A percentile compares a stretch with the other conserved stretches of the same genome.
phyloP scores from a whole-genome alignment of 2,888 invertebrate species.

The Metacarcinus magister region DNA sequence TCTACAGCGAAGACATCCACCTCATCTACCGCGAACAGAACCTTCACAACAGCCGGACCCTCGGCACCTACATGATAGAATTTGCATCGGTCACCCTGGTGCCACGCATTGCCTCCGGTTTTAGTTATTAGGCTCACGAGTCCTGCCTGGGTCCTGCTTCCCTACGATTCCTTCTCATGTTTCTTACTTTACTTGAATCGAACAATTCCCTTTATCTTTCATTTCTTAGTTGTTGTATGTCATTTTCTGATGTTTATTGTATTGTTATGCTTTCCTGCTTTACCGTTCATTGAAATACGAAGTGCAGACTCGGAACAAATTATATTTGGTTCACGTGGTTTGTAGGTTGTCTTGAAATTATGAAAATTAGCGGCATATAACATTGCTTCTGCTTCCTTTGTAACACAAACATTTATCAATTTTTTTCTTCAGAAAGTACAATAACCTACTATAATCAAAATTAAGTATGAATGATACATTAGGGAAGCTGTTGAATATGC shows the following conservation, averaged over 20 bases:
- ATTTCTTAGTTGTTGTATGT: neutral
- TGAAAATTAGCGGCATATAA: no score
- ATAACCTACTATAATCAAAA: no score
- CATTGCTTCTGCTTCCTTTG: no score
- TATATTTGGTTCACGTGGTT: no score
- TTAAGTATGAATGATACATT: no score
- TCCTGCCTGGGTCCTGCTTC: neutral
- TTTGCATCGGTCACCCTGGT: neutral
- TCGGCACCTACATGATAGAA: neutral
- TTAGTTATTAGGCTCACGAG: neutral
- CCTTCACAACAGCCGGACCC: neutral
- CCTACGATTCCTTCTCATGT: neutral
- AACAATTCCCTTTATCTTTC: neutral
- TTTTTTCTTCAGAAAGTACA: no score
- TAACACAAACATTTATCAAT: no score
- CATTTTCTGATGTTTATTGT: neutral
- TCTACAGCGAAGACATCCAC: constrained; percentile 3
- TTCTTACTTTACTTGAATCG: neutral
- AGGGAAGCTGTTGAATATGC: no score
- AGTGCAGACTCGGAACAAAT: no score
- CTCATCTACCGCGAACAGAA: neutral
- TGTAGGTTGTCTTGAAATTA: no score
- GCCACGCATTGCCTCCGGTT: neutral
- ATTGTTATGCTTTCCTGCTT: neutral
- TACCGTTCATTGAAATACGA: no score